phyloP scores from a whole-genome alignment of 2,888 invertebrate species.

The Danaus chrysippus region DNA sequence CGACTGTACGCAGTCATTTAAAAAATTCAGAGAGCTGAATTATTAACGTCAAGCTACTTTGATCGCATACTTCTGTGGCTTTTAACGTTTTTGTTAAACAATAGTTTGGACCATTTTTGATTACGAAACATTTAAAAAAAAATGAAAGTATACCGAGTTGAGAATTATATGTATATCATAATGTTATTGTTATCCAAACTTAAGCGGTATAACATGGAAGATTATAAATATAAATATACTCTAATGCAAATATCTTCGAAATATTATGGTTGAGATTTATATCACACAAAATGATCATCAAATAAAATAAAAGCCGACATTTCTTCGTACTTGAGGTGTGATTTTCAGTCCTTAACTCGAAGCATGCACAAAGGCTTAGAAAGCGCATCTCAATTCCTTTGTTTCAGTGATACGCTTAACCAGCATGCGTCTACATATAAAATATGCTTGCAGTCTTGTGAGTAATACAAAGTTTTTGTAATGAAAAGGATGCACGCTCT shows the following conservation, averaged over 20 bases:
- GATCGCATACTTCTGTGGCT: conserved; percentile 30
- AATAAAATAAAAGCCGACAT: not conserved
- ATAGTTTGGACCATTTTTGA: not conserved
- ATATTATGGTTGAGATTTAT: too few relatives aligned
- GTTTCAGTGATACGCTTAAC: conserved; percentile 17
- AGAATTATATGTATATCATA: too few relatives aligned
- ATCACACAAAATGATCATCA: not conserved
- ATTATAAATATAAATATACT: too few relatives aligned
- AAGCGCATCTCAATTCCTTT: conserved; percentile 19
- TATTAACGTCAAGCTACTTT: conserved; percentile 55
- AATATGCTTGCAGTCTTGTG: conserved; percentile 29
- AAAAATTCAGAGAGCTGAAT: conserved; percentile 67
- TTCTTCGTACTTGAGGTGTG: not conserved
- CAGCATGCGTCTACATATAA: conserved; percentile 27
- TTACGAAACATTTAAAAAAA: not conserved
- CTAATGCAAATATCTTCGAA: too few relatives aligned
- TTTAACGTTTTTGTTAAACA: conserved; percentile 17
- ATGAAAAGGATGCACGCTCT: conserved; percentile 34
- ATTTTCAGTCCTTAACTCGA: conserved; percentile 11
- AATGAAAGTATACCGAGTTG: not conserved
- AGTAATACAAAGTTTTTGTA: conserved; percentile 31
- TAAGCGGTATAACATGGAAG: too few relatives aligned
- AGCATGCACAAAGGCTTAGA: conserved; percentile 6
- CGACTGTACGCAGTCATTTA: conserved; percentile 50
- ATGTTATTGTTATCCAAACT: too few relatives aligned